Base-by-base conservation (phyloP, 2,888 invertebrate genomes). In the Drosophila prolongata region DNA sequence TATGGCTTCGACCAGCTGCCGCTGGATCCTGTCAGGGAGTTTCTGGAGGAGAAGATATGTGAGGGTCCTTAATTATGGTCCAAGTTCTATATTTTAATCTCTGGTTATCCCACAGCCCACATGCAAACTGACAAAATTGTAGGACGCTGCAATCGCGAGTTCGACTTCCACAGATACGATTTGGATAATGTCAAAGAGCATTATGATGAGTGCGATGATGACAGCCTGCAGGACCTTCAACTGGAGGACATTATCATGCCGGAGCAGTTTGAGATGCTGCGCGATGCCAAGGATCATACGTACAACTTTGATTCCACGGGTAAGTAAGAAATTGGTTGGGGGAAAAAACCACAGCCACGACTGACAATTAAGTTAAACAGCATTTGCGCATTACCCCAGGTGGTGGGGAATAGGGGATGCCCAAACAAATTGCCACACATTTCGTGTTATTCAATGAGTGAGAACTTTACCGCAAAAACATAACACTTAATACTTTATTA, bases 1-100 rank as follows among this genome's bases (percentile, higher is more conserved):
- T 92, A 92, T 70, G 67, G 80, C 19, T 84, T 82, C 34, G 92
- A 92, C 75, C 90, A 92, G 59, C 75, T 92, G 76, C 92, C 92
- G 1, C 71, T 92, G 34, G 92, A 92, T 85, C 92, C 92, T 3
- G 78, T 88, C 14, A 90, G 90, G 69, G 83, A 82, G 35, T 91
- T 80, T 56, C 67, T 91, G 34, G 62, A 71, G 53, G 91, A 91
- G 67, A 91, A 90, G 74, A 89, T 90, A 56, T 90, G 91, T 92
- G 75, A 81, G 77, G 54, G 1, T 8, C 6, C 8, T 14, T 5
- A 2, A 3, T 1, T 5, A 6, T 10, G 14, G 6, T n/a, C 14
- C 9, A n/a, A 49, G 0, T 1, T 16, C 11, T 4, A 0, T 3
- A 6, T 3, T 11, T 14, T 11, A 35, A 24, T 2, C 0, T 1